Evolutionary conservation across 2,113 vertebrate genomes (phyloP).

Genomic region (Eolophus roseicapilla): DNA sequence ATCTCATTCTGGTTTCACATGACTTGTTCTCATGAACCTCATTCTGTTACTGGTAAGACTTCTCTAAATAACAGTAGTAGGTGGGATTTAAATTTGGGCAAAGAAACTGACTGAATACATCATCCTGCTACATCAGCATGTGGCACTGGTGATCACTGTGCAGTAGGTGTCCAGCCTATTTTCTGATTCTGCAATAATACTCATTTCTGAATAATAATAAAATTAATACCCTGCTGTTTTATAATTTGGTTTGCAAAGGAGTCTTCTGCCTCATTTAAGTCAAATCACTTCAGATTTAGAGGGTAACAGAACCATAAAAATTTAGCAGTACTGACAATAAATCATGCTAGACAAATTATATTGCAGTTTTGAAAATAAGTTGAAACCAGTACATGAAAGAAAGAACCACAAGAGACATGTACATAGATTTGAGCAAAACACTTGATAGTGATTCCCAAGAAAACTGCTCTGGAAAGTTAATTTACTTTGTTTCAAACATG

Average conservation of each 20-base stretch:
- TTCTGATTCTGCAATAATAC: background rate
- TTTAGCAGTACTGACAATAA: background rate
- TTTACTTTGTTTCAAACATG: background rate
- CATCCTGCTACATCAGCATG: background rate
- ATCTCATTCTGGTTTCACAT: background rate
- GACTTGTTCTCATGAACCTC: background rate
- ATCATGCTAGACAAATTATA: background rate
- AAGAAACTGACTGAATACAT: background rate
- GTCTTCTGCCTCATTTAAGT: slow-evolving; percentile 33
- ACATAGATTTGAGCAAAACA: background rate
- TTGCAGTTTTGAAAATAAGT: background rate
- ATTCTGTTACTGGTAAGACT: background rate
- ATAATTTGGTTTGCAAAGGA: slow-evolving; percentile 40
- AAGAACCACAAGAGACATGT: background rate
- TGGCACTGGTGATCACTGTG: background rate
- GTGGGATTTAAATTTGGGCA: background rate
- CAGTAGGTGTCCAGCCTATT: background rate
- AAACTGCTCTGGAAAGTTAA: background rate
- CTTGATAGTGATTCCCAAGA: background rate
- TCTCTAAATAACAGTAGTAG: background rate
- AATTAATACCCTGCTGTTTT: slow-evolving; percentile 44
- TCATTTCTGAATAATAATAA: slow-evolving; percentile 35
- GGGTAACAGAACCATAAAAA: background rate
- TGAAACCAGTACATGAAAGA: background rate
- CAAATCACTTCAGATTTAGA: slow-evolving; percentile 46